Conservation (phyloP, 2,888 invertebrate genomes). For the Andrena haemorrhoa region DNA sequence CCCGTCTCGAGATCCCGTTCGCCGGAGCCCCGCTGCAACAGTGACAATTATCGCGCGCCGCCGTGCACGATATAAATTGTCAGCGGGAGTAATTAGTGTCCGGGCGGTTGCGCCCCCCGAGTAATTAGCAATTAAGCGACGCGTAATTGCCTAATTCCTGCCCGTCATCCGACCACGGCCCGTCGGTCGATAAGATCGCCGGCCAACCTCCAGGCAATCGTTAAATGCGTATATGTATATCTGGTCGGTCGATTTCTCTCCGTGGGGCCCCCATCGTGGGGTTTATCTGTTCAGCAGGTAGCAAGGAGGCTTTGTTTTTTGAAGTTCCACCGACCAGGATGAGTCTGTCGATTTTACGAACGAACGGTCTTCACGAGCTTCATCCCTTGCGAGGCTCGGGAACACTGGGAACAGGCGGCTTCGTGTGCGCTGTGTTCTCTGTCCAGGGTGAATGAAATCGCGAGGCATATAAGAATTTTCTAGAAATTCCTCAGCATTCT, state of each 20-base stretch:
- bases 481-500: no score
- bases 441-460: neutral
- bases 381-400: neutral
- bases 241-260: constrained; percentile 53
- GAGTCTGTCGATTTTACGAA: constrained; percentile 40
- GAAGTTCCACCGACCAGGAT: constrained; percentile 29
- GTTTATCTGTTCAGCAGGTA: constrained; percentile 66
- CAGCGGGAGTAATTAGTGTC: constrained; percentile 64
- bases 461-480: neutral
- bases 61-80: constrained; percentile 63
- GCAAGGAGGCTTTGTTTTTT: constrained; percentile 56
- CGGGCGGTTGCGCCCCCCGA: constrained; percentile 57
- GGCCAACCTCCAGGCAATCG: constrained; percentile 58
- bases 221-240: constrained; percentile 57
- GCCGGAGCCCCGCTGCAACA: neutral
- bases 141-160: constrained; percentile 76
- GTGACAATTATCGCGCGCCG: constrained; percentile 62
- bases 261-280: constrained; percentile 38
- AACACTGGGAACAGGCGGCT: neutral
- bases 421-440: neutral
- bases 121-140: constrained; percentile 77
- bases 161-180: constrained; percentile 72
- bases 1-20: neutral
- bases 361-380: neutral
- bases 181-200: constrained; percentile 71